Evolutionary conservation across 2,113 vertebrate species (phyloP).

Genomic region (Chrysochloris asiatica): DNA sequence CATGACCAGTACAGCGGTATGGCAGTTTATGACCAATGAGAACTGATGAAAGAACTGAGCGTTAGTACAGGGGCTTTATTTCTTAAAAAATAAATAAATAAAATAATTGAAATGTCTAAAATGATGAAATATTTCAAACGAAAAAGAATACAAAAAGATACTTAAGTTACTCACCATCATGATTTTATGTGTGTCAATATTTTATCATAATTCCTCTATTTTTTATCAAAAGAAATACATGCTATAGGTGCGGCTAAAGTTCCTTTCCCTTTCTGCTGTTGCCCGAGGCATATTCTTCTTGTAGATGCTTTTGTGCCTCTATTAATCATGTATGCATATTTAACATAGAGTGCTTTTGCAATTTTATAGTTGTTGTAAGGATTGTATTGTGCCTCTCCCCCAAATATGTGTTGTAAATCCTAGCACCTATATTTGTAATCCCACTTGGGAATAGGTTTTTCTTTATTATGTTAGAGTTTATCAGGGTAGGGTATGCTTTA

Average conservation of each 20-base stretch:
- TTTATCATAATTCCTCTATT: neutral
- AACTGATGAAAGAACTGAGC: neutral
- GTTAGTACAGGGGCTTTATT: too few relatives aligned
- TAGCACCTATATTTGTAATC: neutral
- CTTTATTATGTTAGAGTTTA: neutral
- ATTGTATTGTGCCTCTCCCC: neutral
- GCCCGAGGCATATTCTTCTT: neutral
- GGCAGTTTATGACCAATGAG: neutral
- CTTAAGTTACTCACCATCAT: neutral
- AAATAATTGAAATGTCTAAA: slow-evolving; percentile 17
- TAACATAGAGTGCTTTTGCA: neutral
- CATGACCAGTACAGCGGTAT: neutral
- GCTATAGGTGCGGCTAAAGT: neutral
- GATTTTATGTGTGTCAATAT: slow-evolving; percentile 2
- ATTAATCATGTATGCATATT: neutral
- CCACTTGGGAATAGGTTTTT: neutral
- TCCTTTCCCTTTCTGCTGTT: neutral
- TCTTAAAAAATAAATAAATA: neutral
- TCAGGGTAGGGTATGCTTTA: too few relatives aligned
- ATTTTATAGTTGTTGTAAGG: neutral
- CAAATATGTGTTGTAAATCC: neutral
- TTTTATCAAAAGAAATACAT: slow-evolving; percentile 10
- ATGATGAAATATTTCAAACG: slow-evolving; percentile 25
- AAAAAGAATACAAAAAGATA: neutral
- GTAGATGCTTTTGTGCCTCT: neutral